Conservation (phyloP, 2,888 invertebrate genomes). For the Calameuta pallipes region DNA sequence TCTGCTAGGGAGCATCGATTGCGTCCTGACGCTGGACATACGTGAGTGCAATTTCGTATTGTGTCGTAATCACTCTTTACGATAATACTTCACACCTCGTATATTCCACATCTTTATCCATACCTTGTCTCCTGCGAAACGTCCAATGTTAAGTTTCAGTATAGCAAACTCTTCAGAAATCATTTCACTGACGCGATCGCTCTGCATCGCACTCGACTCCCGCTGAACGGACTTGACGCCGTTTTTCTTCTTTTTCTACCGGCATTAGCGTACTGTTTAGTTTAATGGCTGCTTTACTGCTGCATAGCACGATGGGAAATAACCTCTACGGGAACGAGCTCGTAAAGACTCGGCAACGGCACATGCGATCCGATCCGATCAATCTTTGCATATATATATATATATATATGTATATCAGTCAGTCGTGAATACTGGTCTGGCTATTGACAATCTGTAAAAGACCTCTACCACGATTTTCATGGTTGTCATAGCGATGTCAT, state of each 20-base stretch:
- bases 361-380: not conserved
- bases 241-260: not conserved
- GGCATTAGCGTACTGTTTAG: not conserved
- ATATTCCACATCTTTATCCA: not conserved
- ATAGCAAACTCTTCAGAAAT: not conserved
- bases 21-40: slow-evolving; percentile 53
- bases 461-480: not conserved
- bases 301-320: not conserved
- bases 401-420: not conserved
- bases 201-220: not conserved
- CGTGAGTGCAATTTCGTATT: slow-evolving; percentile 45
- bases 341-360: not conserved
- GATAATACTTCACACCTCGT: not conserved
- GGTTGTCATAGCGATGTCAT: not conserved
- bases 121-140: not conserved
- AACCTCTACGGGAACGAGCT: not conserved
- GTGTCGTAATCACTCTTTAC: not conserved
- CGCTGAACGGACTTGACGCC: not conserved
- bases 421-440: not conserved
- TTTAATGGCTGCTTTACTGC: not conserved
- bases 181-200: not conserved
- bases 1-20: slow-evolving; percentile 46
- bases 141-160: not conserved
- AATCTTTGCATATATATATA: not conserved
- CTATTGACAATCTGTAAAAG: not conserved